Conservation (phyloP, 2,113 vertebrate genomes). For the Mustela nigripes region DNA sequence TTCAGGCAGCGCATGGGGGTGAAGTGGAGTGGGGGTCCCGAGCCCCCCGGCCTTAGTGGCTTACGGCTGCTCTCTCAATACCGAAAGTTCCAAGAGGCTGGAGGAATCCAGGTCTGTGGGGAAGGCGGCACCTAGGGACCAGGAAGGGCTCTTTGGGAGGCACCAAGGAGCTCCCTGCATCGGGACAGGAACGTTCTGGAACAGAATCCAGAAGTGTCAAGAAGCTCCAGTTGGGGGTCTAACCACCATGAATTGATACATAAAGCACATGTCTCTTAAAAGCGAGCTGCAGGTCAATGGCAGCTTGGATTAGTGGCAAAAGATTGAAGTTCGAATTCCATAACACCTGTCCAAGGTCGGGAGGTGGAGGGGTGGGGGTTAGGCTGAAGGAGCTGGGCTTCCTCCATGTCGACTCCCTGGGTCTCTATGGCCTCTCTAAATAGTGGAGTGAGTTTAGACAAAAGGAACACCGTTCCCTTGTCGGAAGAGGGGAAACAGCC, state of each 20-base stretch:
- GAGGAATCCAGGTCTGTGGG: background rate
- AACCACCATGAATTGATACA: background rate
- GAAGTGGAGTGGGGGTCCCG: background rate
- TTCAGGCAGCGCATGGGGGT: background rate
- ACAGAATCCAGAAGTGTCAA: background rate
- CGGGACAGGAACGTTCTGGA: background rate
- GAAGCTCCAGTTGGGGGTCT: background rate
- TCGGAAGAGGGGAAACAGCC: background rate
- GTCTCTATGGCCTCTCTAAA: background rate
- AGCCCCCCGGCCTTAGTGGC: background rate
- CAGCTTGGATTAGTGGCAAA: background rate
- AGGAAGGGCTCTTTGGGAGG: background rate
- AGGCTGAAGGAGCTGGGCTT: fast-evolving
- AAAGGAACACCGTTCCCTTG: background rate
- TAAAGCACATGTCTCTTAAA: background rate
- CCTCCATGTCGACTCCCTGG: background rate
- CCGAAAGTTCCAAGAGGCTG: background rate
- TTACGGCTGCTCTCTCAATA: background rate
- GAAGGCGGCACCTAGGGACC: background rate
- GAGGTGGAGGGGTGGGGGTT: background rate
- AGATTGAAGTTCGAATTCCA: background rate
- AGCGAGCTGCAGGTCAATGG: background rate
- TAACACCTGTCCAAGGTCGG: background rate
- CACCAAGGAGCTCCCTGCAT: background rate
- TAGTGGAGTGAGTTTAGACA: background rate